Conservation (phyloP, 2,797 vertebrate genomes). For the Mionectes olivaceus region DNA sequence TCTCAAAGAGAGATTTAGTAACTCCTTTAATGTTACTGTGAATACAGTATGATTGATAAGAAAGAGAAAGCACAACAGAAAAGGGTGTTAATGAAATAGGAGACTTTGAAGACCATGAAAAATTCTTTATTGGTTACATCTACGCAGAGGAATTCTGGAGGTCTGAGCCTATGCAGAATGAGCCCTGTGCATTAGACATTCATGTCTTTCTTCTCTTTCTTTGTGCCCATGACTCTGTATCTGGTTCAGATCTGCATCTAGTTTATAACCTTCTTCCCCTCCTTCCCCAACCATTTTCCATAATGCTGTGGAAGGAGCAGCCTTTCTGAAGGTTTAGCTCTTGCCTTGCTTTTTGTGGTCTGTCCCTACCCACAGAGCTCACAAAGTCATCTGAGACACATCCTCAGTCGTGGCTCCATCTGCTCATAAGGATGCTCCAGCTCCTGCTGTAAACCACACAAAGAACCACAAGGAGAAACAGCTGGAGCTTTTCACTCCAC, state of each 20-base stretch:
- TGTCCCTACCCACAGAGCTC: not conserved
- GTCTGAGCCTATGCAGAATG: not conserved
- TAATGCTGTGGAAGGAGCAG: not conserved
- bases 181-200: not conserved
- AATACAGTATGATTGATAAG: not conserved
- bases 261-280: not conserved
- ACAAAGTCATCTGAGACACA: not conserved
- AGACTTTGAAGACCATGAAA: not conserved
- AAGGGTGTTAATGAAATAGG: not conserved
- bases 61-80: not conserved
- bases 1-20: not conserved
- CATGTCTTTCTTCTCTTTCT: not conserved
- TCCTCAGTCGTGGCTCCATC: not conserved
- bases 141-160: not conserved
- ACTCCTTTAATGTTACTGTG: not conserved
- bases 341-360: not conserved
- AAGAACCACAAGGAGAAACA: constrained; percentile 49
- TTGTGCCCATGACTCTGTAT: not conserved
- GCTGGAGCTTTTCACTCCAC: constrained; percentile 26
- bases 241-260: not conserved
- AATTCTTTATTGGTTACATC: not conserved
- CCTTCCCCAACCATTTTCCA: not conserved
- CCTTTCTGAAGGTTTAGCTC: not conserved
- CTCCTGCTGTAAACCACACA: constrained; percentile 41
- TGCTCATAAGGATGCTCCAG: not conserved